Evolutionary conservation across 2,797 vertebrate species (phyloP).

Genomic region (Eulemur rubriventer): DNA sequence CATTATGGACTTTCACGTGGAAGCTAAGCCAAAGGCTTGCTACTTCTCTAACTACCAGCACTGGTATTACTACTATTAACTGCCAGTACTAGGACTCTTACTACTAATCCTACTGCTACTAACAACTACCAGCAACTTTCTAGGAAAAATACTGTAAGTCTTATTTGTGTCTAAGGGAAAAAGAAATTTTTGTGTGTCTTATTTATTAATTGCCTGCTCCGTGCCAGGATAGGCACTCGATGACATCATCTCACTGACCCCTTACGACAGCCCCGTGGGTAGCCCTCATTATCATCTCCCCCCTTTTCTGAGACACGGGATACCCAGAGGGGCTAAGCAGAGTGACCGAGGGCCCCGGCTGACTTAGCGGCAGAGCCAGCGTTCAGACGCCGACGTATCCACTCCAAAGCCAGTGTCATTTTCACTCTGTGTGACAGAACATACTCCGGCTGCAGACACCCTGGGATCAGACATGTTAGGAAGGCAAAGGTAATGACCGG

Average conservation of each 20-base stretch:
- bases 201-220: too few species aligned
- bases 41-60: not conserved
- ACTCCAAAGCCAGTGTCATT: too few species aligned
- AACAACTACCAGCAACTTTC: not conserved
- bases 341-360: rapidly evolving
- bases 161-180: not conserved
- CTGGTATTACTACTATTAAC: not conserved
- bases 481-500: not conserved
- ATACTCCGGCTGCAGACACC: not conserved
- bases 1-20: not conserved
- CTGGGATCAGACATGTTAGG: not conserved
- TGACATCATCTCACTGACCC: not conserved
- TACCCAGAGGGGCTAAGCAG: not conserved
- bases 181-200: not conserved
- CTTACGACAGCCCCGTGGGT: not conserved
- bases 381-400: not conserved
- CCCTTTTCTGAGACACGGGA: not conserved
- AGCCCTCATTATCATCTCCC: not conserved
- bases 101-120: not conserved
- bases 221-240: rapidly evolving
- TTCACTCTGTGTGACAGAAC: not conserved
- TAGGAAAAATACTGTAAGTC: not conserved
- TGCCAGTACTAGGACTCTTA: not conserved
- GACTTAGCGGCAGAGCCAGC: not conserved
- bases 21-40: not conserved